Percentiles rank a stretch among this genome's conserved stretches.
Evolutionary conservation across 1,140 invertebrate species (phyloP).

Genomic region (Eumeta japonica): DNA sequence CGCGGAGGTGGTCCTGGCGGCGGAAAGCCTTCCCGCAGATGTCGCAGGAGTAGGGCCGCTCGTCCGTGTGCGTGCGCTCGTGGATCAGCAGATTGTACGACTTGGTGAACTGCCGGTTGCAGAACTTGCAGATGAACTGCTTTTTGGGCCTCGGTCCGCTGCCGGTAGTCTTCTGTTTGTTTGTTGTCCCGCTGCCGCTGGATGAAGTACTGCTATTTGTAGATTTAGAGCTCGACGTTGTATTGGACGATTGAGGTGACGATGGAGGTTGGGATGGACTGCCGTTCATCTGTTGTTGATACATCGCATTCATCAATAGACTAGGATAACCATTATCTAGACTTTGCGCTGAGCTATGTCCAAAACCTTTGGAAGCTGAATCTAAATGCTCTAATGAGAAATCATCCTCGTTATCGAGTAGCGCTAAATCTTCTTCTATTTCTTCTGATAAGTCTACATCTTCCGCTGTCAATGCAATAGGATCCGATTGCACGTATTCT

Average conservation of each 20-base stretch:
- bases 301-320: constrained; percentile 62
- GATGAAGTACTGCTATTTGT: constrained; percentile 52
- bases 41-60: constrained; percentile 96
- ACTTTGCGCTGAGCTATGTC: constrained; percentile 49
- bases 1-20: constrained; percentile 91
- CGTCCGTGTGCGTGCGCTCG: constrained; percentile 96
- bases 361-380: constrained; percentile 46
- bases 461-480: constrained; percentile 55
- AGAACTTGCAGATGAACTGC: constrained; percentile 98
- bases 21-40: constrained; percentile 97
- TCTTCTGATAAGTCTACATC: constrained; percentile 63
- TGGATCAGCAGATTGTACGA: constrained; percentile 97
- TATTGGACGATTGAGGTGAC: constrained; percentile 43
- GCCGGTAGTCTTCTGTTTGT: constrained; percentile 57
- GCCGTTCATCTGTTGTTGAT: constrained; percentile 57
- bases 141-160: constrained; percentile 82
- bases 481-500: constrained; percentile 43
- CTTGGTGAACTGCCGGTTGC: constrained; percentile 95
- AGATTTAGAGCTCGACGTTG: constrained; percentile 47
- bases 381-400: constrained; percentile 56
- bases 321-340: constrained; percentile 61
- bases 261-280: constrained; percentile 43
- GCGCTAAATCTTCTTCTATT: constrained; percentile 62
- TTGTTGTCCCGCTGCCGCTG: constrained; percentile 56
- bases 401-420: constrained; percentile 61